Percentiles rank a stretch among this genome's conserved stretches.
phyloP scores from a whole-genome alignment of 2,888 invertebrate species.

The Furcula furcula region DNA sequence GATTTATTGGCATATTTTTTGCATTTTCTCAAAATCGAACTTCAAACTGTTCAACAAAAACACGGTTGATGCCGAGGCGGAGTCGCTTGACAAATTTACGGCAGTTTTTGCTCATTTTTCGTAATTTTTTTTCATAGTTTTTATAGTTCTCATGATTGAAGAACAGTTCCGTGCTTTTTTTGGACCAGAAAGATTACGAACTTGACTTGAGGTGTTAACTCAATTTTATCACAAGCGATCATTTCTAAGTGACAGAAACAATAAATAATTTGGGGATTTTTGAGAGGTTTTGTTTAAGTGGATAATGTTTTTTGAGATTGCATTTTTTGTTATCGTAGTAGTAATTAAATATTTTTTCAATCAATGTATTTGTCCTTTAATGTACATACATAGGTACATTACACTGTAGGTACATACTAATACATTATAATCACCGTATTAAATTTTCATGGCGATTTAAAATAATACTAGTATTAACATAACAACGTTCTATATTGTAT shows the following conservation, averaged over 20 bases:
- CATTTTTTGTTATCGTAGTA: no score
- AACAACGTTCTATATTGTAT: no score
- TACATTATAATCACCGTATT: no score
- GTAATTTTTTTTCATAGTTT: constrained; percentile 20
- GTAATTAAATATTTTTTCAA: no score
- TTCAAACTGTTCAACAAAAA: constrained; percentile 33
- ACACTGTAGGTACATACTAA: no score
- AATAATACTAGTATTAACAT: no score
- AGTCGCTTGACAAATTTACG: constrained; percentile 62
- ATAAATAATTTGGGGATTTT: no score
- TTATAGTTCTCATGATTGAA: constrained; percentile 49
- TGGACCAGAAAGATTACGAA: constrained; percentile 44
- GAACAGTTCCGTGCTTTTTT: constrained; percentile 38
- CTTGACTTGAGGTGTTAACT: constrained; percentile 51
- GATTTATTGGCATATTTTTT: constrained; percentile 3
- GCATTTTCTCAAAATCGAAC: constrained; percentile 8
- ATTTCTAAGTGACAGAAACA: constrained; percentile 16
- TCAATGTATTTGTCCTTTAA: no score
- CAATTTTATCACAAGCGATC: constrained; percentile 40
- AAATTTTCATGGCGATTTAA: no score
- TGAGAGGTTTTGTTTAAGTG: no score
- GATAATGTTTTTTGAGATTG: no score
- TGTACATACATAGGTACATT: no score
- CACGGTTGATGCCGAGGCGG: constrained; percentile 31
- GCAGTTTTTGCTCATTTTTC: constrained; percentile 43